Base-by-base conservation (phyloP, 2,888 invertebrate genomes). In the Incurvaria masculella region DNA sequence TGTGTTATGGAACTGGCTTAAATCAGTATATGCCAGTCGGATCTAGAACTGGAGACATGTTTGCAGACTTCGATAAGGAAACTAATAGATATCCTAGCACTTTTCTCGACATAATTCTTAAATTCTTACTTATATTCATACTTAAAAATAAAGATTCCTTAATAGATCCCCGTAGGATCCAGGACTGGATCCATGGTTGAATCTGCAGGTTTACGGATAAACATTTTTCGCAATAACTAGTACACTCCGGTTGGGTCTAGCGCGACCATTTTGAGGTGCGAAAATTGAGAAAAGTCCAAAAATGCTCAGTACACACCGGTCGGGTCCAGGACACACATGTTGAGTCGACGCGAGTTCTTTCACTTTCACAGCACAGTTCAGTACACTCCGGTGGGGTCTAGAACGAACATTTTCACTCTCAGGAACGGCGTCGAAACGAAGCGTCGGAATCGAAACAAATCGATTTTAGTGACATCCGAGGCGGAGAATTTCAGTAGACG, bases 241-340 rank as follows among this genome's bases (percentile, higher is more conserved):
- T 68, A 68, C 55, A 67, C 67, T 54, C 62, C 67, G 27, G 67
- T 67, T 2, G 67, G 67, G 47, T 68, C 68, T 47, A 68, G 52
- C 47, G 54, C 61, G 50, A 61, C 60, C 69, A 69, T 69, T 57
- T 39, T 39, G 16, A 39, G 11, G 5, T 6, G 11, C 4, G 10
- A 18, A 18, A 18, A 11, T 10, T 42, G 11, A n/a, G n/a, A n/a
- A n/a, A 51, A 55, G 52, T 53, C 56, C 56, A 53, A 54, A 58
- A 51, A 48, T 59, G 53, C 61, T 72, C 60, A 74, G 57, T 76
- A 78, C 57, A 76, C 73, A 63, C 72, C 75, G 47, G 76, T 75
- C 39, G 76, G 76, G 52, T 76, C 76, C 20, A 76, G 63, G 51
- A 66, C 64, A 60, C 69, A 68, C 76, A 74, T 76, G 62, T 66